These are phyloP conservation scores for Synanthedon vespiformis DNA, from an alignment of 2,888 invertebrate genomes.

Conservation along the genomic window DNA sequence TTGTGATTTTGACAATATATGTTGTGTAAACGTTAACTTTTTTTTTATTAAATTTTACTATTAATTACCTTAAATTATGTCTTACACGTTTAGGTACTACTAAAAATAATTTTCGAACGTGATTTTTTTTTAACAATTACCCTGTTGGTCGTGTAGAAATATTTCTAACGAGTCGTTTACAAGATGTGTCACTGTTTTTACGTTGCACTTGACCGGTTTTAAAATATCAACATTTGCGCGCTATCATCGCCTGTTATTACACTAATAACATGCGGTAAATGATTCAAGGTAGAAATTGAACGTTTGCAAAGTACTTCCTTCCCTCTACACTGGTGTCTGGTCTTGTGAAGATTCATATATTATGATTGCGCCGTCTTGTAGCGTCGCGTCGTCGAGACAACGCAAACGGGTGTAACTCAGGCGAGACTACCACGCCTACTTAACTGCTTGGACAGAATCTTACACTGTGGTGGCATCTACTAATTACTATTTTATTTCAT, in stretches of 20 bases:
- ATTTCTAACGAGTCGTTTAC: too few species aligned
- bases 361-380: constrained; percentile 15
- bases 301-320: constrained; percentile 7
- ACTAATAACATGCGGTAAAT: constrained; percentile 17
- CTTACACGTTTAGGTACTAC: too few species aligned
- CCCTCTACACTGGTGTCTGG: constrained; percentile 12
- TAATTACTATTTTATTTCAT: too few species aligned
- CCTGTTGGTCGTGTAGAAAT: too few species aligned
- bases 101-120: too few species aligned
- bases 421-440: constrained; percentile 15
- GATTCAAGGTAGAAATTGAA: constrained; percentile 20
- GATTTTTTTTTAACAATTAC: too few species aligned
- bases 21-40: too few species aligned
- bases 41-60: too few species aligned
- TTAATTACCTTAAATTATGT: too few species aligned
- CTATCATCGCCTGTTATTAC: constrained; percentile 20
- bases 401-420: constrained; percentile 18
- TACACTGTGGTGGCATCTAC: too few species aligned
- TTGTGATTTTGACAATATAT: too few species aligned
- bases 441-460: constrained; percentile 1
- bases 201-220: neutral
- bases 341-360: constrained; percentile 17
- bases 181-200: too few species aligned
- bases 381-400: constrained; percentile 10
- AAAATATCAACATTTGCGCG: neutral